Evolutionary conservation across 2,113 vertebrate genomes (phyloP).

Genomic region (Melierax canorus): DNA sequence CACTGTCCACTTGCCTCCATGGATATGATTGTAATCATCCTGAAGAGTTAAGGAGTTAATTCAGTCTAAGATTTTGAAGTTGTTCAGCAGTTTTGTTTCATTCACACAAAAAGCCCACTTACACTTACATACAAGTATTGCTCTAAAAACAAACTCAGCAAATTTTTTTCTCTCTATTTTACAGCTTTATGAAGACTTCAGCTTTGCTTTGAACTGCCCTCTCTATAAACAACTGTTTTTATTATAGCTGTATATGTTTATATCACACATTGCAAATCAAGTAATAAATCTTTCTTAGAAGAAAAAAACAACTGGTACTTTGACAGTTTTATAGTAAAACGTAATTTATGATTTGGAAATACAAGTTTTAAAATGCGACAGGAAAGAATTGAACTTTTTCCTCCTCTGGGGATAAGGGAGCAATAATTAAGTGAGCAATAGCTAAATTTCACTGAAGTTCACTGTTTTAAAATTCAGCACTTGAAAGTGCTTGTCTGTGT

Average conservation of each 20-base stretch:
- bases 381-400: background rate
- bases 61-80: background rate
- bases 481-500: background rate
- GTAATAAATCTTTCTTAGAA: background rate
- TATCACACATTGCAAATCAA: background rate
- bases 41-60: conserved; percentile 48
- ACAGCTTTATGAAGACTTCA: background rate
- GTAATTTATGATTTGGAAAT: background rate
- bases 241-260: background rate
- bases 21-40: conserved; percentile 98
- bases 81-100: background rate
- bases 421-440: background rate
- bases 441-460: background rate
- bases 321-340: background rate
- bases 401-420: background rate
- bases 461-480: background rate
- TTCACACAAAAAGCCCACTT: background rate
- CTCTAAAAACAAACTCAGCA: background rate
- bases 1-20: conserved; percentile 97
- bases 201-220: background rate
- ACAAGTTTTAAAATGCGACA: background rate
- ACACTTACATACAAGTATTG: background rate
- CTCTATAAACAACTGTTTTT: background rate
- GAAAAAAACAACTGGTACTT: background rate
- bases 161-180: background rate